These are phyloP conservation scores for Drosophila ohnishii DNA, from an alignment of 1,140 invertebrate species.

Conservation along the genomic window DNA sequence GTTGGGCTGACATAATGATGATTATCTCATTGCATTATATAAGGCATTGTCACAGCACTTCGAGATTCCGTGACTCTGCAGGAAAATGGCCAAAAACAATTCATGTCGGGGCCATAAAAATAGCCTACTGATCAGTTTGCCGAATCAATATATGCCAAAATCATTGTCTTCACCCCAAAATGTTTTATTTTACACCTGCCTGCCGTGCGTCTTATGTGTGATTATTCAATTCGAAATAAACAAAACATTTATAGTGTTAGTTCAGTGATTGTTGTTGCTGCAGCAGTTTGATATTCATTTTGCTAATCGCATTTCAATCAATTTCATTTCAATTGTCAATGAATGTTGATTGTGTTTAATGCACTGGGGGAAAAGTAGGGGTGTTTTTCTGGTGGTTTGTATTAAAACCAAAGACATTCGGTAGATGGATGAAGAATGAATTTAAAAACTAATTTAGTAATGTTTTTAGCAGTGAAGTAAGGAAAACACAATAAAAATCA, in stretches of 20 bases:
- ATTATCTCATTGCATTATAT: conserved; percentile 70
- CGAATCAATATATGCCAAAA: conserved; percentile 63
- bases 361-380: conserved; percentile 14
- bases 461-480: background rate
- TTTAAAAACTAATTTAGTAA: background rate
- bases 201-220: conserved; percentile 41
- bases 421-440: background rate
- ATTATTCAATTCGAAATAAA: conserved; percentile 59
- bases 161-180: conserved; percentile 11
- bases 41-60: conserved; percentile 50
- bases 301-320: conserved; percentile 77
- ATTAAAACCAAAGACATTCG: too few relatives aligned
- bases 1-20: conserved; percentile 53
- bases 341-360: background rate
- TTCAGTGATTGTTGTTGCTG: conserved; percentile 29
- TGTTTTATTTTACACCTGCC: conserved; percentile 35
- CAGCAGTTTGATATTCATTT: conserved; percentile 62
- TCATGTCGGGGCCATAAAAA: conserved; percentile 48
- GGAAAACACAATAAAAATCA: too few relatives aligned
- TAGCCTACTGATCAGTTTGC: conserved; percentile 52
- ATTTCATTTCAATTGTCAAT: conserved; percentile 74
- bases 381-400: background rate
- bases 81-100: conserved; percentile 56
- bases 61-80: conserved; percentile 68
- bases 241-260: conserved; percentile 53